Conservation (phyloP, 2,888 invertebrate genomes). For the Elgonia sp. region DNA sequence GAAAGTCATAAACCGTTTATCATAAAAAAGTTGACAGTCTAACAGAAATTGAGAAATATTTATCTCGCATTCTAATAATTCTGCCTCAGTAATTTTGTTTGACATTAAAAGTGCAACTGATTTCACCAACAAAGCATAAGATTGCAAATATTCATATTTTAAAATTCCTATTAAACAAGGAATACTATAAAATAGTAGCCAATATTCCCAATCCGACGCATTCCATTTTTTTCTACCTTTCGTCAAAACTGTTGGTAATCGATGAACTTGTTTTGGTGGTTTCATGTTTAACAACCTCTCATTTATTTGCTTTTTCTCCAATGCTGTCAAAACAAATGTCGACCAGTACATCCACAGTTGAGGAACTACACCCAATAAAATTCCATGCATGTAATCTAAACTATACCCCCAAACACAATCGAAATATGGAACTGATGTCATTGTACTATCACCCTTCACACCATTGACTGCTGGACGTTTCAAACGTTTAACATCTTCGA, state of each 20-base stretch:
- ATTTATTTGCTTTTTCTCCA: not conserved
- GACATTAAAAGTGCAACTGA: conserved; percentile 35
- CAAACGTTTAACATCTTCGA: conserved; percentile 3
- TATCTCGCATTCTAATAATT: conserved; percentile 45
- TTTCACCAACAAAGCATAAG: conserved; percentile 49
- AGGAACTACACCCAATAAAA: conserved; percentile 56
- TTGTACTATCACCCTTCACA: conserved; percentile 11
- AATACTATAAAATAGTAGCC: conserved; percentile 66
- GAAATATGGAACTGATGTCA: conserved; percentile 34
- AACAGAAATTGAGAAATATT: conserved; percentile 21
- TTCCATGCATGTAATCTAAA: conserved; percentile 66
- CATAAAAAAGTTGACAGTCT: conserved; percentile 40
- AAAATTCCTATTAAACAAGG: conserved; percentile 53
- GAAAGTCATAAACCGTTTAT: conserved; percentile 42
- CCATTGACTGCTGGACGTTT: not conserved
- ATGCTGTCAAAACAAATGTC: not conserved
- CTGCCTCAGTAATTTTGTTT: conserved; percentile 13
- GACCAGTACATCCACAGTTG: conserved; percentile 59
- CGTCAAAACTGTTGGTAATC: conserved; percentile 35
- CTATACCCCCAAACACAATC: conserved; percentile 71
- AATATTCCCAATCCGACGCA: conserved; percentile 67
- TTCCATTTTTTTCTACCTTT: conserved; percentile 40
- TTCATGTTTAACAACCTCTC: conserved; percentile 25
- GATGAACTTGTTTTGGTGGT: conserved; percentile 32
- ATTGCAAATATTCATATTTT: conserved; percentile 26